These are phyloP conservation scores for Micronycteris hirsuta DNA, from an alignment of 2,113 vertebrate species.

Conservation along the genomic window DNA sequence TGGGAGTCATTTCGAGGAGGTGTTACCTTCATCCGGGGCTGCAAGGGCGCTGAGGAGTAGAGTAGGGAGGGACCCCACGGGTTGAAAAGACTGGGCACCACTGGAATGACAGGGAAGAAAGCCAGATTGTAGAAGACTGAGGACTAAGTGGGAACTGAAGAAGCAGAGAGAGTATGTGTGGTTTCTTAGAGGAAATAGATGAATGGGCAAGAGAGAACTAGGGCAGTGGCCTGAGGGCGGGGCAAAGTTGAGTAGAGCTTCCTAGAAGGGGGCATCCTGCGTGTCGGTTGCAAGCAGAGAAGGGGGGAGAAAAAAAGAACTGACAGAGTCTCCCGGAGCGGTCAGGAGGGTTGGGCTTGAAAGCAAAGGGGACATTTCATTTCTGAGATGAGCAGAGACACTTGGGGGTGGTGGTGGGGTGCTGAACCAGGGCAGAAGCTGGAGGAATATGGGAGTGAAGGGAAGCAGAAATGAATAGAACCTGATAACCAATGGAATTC, in stretches of 20 bases:
- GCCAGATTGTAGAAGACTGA: neutral
- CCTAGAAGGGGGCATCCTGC: neutral
- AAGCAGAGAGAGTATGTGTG: neutral
- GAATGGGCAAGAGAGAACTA: neutral
- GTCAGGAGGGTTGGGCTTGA: neutral
- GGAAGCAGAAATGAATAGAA: neutral
- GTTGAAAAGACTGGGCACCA: neutral
- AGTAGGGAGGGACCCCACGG: neutral
- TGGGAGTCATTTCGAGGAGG: neutral
- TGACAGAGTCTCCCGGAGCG: neutral
- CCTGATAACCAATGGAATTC: neutral
- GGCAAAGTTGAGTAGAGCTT: neutral
- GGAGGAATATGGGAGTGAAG: no score
- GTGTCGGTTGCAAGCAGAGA: neutral
- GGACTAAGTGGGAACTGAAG: neutral
- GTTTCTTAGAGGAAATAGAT: neutral
- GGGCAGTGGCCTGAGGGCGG: neutral
- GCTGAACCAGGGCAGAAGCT: neutral
- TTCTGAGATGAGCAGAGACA: neutral
- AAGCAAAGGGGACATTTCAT: neutral
- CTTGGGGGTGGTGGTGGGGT: neutral
- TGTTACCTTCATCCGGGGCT: neutral
- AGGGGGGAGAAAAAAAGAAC: neutral
- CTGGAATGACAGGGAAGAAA: neutral
- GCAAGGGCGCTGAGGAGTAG: neutral